Conservation (phyloP, 2,113 vertebrate species). For the Phrynocephalus versicolor region DNA sequence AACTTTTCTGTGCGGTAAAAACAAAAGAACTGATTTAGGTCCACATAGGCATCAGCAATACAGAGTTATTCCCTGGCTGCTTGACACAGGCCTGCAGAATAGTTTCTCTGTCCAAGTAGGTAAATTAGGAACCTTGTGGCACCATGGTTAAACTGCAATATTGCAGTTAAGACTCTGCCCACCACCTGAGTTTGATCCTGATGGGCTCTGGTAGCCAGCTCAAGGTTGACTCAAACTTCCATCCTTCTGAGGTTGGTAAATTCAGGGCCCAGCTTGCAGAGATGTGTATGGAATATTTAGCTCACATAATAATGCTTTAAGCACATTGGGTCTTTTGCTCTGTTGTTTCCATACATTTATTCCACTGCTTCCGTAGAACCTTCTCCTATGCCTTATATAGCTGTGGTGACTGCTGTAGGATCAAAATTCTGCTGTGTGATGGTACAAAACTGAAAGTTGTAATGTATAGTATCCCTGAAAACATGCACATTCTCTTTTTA, state of each 20-base stretch:
- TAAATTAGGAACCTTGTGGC: neutral
- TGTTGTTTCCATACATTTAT: neutral
- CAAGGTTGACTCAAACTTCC: too few species aligned
- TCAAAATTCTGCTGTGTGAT: neutral
- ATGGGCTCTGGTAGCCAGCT: too few species aligned
- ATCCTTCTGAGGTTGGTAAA: too few species aligned
- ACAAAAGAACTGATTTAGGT: too few species aligned
- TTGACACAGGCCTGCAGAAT: neutral
- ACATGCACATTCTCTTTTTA: neutral
- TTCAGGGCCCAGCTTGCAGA: too few species aligned
- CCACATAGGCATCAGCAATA: neutral
- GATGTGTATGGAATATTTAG: neutral
- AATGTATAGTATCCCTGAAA: neutral
- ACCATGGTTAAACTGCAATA: neutral
- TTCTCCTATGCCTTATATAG: neutral
- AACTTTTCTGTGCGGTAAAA: too few species aligned
- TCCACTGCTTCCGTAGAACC: neutral
- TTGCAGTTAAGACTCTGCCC: too few species aligned
- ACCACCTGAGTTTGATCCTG: too few species aligned
- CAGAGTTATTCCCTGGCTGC: neutral
- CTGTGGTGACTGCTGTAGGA: neutral
- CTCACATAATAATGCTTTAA: too few species aligned
- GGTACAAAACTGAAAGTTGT: neutral
- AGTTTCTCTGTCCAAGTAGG: neutral
- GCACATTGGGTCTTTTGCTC: too few species aligned